Evolutionary conservation across 2,113 vertebrate genomes (phyloP).

Genomic region (Cardinalis cardinalis): DNA sequence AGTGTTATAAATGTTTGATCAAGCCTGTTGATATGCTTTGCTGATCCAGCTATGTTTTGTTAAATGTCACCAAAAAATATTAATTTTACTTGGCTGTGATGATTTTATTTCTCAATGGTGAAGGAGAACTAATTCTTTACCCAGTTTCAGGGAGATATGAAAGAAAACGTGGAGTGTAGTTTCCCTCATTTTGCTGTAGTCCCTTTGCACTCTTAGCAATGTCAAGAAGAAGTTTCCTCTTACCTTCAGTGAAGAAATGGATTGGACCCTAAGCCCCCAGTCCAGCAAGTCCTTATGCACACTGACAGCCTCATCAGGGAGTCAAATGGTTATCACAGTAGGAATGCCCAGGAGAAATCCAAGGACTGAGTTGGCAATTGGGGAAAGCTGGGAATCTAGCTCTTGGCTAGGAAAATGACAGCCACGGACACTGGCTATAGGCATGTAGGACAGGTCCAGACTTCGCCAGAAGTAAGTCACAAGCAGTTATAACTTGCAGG

Average conservation of each 20-base stretch:
- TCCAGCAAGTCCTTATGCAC: neutral
- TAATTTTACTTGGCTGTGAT: neutral
- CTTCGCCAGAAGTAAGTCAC: neutral
- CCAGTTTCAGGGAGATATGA: neutral
- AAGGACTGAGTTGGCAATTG: accelerated
- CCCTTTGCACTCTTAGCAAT: neutral
- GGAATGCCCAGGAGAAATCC: neutral
- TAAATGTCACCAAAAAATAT: neutral
- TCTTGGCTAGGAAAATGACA: neutral
- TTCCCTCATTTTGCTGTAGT: neutral
- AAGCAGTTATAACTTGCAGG: neutral
- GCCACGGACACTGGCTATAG: neutral
- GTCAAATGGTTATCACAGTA: neutral
- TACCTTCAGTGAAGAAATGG: neutral
- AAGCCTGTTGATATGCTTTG: neutral
- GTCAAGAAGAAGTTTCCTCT: neutral
- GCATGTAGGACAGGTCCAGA: neutral
- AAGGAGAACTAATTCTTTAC: neutral
- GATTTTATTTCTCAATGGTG: neutral
- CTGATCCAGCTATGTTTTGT: neutral
- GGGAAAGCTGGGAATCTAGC: neutral
- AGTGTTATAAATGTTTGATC: neutral
- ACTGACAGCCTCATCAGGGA: neutral
- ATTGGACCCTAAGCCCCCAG: neutral
- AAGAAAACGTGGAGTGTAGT: neutral